Percentiles rank a stretch among this genome's conserved stretches.
Conservation (phyloP, 2,113 vertebrate species). For the Meleagris gallopavo region DNA sequence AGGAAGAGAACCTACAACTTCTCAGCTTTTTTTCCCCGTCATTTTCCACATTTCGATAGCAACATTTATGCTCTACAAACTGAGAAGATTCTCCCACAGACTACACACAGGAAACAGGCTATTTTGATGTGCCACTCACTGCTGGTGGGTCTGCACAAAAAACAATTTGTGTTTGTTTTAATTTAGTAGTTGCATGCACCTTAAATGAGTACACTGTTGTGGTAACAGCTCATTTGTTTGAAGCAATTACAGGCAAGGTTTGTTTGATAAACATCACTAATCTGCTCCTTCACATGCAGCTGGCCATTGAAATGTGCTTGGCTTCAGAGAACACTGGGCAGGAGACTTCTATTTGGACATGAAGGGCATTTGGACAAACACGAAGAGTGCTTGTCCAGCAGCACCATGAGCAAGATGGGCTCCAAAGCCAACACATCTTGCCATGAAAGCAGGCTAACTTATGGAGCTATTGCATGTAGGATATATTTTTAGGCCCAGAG, state of each 20-base stretch:
- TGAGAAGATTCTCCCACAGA: not conserved
- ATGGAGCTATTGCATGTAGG: accelerated
- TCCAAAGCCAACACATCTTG: not conserved
- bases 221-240: not conserved
- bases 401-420: not conserved
- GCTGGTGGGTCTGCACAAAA: not conserved
- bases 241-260: not conserved
- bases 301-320: not conserved
- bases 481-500: not conserved
- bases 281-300: not conserved
- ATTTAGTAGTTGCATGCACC: not conserved
- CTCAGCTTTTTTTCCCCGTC: not conserved
- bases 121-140: not conserved
- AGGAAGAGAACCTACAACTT: not conserved
- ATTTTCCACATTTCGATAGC: not conserved
- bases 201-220: not conserved
- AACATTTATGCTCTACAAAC: not conserved
- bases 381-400: not conserved
- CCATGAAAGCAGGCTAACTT: not conserved
- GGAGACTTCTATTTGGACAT: not conserved
- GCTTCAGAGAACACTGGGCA: not conserved
- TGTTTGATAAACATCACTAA: not conserved
- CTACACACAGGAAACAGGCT: not conserved
- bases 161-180: not conserved
- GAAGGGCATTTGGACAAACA: not conserved